phyloP scores from a whole-genome alignment of 2,113 vertebrate genomes.

The Melanostigma gelatinosum region DNA sequence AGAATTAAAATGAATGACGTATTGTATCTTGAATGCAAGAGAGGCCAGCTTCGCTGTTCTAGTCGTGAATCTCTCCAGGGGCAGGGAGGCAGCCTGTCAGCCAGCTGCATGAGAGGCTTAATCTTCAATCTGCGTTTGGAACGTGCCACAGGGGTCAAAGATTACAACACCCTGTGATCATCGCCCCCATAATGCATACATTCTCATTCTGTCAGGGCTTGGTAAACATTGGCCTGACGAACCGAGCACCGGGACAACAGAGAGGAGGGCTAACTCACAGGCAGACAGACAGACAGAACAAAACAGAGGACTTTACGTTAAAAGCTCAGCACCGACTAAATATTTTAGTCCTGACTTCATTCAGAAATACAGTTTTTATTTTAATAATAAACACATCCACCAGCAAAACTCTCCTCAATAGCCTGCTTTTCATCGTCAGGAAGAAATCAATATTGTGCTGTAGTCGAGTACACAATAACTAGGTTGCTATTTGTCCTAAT shows the following conservation, averaged over 20 bases:
- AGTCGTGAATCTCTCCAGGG: conserved; percentile 54
- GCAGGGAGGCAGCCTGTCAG: conserved; percentile 58
- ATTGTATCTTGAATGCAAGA: conserved; percentile 45
- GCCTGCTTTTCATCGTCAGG: conserved; percentile 17
- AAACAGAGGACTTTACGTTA: background rate
- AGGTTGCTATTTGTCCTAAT: conserved; percentile 11
- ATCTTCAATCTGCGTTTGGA: conserved; percentile 76
- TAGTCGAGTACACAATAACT: conserved; percentile 5
- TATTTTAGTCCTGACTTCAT: background rate
- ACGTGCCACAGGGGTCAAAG: conserved; percentile 74
- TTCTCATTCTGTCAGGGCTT: conserved; percentile 64
- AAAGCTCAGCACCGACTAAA: background rate
- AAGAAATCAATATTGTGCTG: conserved; percentile 22
- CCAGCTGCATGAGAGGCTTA: conserved; percentile 63
- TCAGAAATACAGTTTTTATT: background rate
- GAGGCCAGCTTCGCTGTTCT: conserved; percentile 18
- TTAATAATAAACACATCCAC: background rate
- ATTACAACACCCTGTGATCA: conserved; percentile 69
- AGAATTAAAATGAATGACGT: conserved; percentile 40
- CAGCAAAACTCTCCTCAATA: background rate
- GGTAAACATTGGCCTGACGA: conserved; percentile 55
- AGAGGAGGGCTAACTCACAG: conserved; percentile 11
- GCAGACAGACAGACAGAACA: background rate
- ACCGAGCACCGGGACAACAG: conserved; percentile 12
- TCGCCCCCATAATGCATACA: conserved; percentile 70